These are phyloP conservation scores for Pholis gunnellus DNA, from an alignment of 2,113 vertebrate species.

Conservation along the genomic window DNA sequence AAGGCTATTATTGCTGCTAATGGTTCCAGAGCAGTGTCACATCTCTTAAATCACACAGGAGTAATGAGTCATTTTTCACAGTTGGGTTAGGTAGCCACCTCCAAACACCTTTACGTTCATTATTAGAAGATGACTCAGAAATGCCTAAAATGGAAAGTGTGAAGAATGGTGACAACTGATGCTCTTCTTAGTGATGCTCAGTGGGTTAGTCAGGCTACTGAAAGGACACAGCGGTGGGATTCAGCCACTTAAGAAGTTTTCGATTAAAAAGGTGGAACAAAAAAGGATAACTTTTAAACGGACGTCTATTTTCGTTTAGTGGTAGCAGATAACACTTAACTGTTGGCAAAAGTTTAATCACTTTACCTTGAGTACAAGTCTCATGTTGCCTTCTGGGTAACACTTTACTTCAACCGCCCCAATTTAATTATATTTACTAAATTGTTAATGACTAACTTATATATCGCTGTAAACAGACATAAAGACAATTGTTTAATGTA, in stretches of 20 bases:
- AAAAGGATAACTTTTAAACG: not conserved
- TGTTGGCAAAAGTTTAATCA: not conserved
- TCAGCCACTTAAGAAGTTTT: constrained; percentile 9
- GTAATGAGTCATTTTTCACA: constrained; percentile 39
- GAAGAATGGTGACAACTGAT: constrained; percentile 24
- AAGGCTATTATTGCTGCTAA: constrained; percentile 39
- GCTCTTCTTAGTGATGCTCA: not conserved
- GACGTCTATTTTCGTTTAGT: not conserved
- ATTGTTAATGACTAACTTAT: not conserved
- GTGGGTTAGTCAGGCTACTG: not conserved
- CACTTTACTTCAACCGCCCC: not conserved
- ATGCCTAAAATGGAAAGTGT: constrained; percentile 13
- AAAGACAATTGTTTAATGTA: not conserved
- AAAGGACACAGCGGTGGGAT: not conserved
- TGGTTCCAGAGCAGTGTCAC: constrained; percentile 11
- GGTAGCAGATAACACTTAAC: not conserved
- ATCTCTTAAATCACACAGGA: constrained; percentile 46
- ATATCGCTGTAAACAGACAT: not conserved
- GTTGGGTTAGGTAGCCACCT: constrained; percentile 19
- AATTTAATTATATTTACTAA: not conserved
- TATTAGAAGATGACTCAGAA: constrained; percentile 35
- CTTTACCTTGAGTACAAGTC: not conserved
- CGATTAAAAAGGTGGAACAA: not conserved
- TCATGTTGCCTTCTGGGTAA: not conserved
- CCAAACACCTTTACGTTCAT: constrained; percentile 28